Conservation (phyloP, 1,140 invertebrate species). For the Dendroctonus ponderosae region DNA sequence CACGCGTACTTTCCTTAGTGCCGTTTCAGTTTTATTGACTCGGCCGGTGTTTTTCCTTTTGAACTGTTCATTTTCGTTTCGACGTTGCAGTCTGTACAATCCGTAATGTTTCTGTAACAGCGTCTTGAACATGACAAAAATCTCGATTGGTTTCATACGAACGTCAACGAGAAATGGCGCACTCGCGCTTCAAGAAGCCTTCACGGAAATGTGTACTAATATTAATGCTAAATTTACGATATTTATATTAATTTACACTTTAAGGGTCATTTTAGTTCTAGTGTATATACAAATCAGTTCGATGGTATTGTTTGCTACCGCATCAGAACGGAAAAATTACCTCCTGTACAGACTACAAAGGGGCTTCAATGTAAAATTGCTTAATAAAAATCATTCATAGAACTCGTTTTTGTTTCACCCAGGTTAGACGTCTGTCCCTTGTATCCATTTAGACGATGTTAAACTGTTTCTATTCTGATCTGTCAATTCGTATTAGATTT, state of each 20-base stretch:
- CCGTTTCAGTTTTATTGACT: conserved; percentile 54
- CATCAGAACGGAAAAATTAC: conserved; percentile 43
- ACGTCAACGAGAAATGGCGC: no score
- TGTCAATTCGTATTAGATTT: no score
- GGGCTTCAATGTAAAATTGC: conserved; percentile 50
- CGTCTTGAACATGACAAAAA: conserved; percentile 31
- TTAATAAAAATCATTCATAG: conserved; percentile 47
- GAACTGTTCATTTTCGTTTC: conserved; percentile 45
- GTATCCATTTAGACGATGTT: no score
- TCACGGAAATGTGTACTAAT: conserved; percentile 22
- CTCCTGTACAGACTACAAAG: conserved; percentile 48
- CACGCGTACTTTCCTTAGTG: not conserved
- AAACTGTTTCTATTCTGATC: no score
- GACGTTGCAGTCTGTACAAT: conserved; percentile 49
- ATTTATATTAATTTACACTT: conserved; percentile 1
- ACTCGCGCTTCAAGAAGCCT: no score
- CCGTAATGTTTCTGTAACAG: conserved; percentile 41
- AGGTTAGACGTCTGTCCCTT: no score
- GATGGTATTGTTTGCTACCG: no score
- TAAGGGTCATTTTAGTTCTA: no score
- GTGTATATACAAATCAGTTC: no score
- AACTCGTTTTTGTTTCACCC: conserved; percentile 20
- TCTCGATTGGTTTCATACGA: conserved; percentile 11
- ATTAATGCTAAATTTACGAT: conserved; percentile 27
- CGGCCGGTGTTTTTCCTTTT: conserved; percentile 39